A percentile compares a stretch with the other conserved stretches of the same genome.
These are phyloP conservation scores for Phymastichus coffea DNA, from an alignment of 1,140 invertebrate genomes.

Conservation along the genomic window DNA sequence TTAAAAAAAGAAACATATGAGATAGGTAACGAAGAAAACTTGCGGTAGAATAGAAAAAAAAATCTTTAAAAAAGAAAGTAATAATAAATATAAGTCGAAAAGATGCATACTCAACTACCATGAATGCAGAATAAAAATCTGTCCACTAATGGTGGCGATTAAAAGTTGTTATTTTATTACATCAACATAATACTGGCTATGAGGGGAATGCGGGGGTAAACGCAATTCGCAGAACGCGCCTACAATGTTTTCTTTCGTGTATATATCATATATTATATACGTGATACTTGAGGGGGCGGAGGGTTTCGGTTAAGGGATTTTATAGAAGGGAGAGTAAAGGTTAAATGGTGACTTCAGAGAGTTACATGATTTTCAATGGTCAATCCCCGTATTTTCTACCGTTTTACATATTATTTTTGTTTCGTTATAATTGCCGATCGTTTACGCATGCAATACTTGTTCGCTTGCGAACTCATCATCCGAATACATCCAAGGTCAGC, in stretches of 20 bases:
- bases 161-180: conserved; percentile 44
- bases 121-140: not conserved
- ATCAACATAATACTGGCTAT: conserved; percentile 51
- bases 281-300: conserved; percentile 20
- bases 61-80: conserved; percentile 17
- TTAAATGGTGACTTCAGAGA: not conserved
- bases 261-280: too few relatives aligned
- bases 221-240: conserved; percentile 47
- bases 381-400: not conserved
- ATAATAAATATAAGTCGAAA: not conserved
- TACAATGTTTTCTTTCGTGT: conserved; percentile 29
- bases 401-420: not conserved
- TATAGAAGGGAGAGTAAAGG: too few relatives aligned
- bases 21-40: too few relatives aligned
- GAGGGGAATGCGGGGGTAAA: conserved; percentile 35
- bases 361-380: not conserved
- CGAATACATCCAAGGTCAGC: not conserved
- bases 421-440: not conserved
- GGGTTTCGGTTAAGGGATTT: not conserved
- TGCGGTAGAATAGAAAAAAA: conserved; percentile 31
- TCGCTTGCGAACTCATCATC: conserved; percentile 2
- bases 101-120: not conserved
- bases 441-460: not conserved
- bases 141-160: conserved; percentile 14
- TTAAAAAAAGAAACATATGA: conserved; percentile 15